Evolutionary conservation across 2,797 vertebrate species (phyloP), one percentile per base, ranked within the genome.

Genomic region (Strix occidentalis): DNA sequence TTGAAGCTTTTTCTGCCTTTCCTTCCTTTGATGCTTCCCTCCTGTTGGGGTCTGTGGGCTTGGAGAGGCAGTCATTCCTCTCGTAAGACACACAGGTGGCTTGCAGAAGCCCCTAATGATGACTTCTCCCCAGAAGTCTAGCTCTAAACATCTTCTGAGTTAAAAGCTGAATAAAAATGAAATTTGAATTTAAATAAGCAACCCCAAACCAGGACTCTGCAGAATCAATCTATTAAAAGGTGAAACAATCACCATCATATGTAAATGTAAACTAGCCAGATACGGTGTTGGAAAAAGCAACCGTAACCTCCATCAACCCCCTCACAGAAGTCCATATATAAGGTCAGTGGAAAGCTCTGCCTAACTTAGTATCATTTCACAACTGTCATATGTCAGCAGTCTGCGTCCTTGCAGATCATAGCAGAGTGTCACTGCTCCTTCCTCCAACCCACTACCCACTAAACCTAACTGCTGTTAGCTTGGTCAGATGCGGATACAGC

Each of bases 361-460:
- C 31, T 57, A 39, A 39, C 3, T 56, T n/a, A 58, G 17, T 10
- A 20, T 25, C 16, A 16, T 43, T 71, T 69, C 66, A 82, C 4
- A 7, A 6, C 2, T 25, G 5, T 5, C 46, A 23, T 0, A 31
- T 2, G 14, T 26, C 51, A 76, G 28, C 21, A 48, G 23, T 3
- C 5, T 26, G 29, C 29, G 15, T 28, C 79, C n/a, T 14, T 33
- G 12, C 4, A 31, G 20, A 39, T 4, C 2, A 15, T 0, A 65
- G 28, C 0, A 2, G 9, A 56, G 18, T 17, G 10, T n/a, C 45
- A 5, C 23, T 2, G 1, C 3, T 48, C 61, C 21, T 60, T 51
- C 26, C 19, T 33, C 14, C 2, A 1, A 9, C 19, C 21, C 39
- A 5, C 29, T 26, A 9, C 8, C 7, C 43, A 10, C 25, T 25